phyloP scores from a whole-genome alignment of 2,113 vertebrate species.

The Urocitellus parryii region DNA sequence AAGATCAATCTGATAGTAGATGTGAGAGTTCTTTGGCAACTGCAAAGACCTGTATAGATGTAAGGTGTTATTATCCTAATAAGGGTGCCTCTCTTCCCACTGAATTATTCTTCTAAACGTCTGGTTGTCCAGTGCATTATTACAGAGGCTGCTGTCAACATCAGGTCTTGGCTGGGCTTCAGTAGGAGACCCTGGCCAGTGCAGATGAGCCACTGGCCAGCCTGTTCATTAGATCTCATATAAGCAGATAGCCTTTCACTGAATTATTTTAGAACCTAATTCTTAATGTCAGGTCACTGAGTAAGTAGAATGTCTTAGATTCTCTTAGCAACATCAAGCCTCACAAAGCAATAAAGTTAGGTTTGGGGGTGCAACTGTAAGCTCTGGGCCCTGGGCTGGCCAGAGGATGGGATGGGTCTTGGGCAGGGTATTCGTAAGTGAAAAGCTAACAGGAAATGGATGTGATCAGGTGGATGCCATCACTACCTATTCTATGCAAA shows the following conservation, averaged over 20 bases:
- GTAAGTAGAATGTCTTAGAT: background rate
- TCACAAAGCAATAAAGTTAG: background rate
- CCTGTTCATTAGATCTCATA: background rate
- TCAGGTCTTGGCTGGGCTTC: background rate
- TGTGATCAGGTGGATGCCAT: background rate
- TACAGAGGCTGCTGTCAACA: slow-evolving; percentile 50
- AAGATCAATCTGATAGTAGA: background rate
- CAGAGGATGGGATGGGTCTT: background rate
- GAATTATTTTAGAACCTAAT: slow-evolving; percentile 44
- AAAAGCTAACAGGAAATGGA: background rate
- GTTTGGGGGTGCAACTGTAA: background rate
- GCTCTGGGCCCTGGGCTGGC: background rate
- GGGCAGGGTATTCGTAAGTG: background rate
- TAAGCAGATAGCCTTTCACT: background rate
- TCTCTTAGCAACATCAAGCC: slow-evolving; percentile 30
- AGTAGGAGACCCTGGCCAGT: background rate
- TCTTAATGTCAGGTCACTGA: slow-evolving; percentile 36
- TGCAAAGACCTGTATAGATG: background rate
- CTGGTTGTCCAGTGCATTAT: slow-evolving; percentile 51
- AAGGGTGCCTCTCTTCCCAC: slow-evolving; percentile 6
- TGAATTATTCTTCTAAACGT: slow-evolving; percentile 57
- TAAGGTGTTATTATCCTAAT: slow-evolving; percentile 54
- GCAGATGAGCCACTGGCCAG: background rate
- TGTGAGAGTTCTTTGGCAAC: background rate
- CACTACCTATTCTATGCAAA: background rate